These are phyloP conservation scores for Alosa alosa DNA, from an alignment of 2,113 vertebrate species.

Conservation along the genomic window DNA sequence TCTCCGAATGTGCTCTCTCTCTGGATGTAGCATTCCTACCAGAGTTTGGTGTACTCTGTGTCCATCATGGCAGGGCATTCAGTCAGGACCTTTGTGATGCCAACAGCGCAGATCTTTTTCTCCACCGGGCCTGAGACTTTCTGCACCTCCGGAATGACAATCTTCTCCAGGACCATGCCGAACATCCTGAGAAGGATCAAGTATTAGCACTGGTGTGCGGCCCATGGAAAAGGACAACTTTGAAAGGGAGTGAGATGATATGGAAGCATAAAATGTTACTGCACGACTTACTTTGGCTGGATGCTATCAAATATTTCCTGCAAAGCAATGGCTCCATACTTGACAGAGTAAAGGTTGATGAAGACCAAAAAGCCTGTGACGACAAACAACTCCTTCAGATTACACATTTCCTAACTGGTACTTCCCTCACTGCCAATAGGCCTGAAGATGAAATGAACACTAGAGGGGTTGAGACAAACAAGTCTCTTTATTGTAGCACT, in stretches of 20 bases:
- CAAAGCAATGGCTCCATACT: constrained; percentile 90
- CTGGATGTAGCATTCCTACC: constrained; percentile 63
- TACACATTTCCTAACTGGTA: background rate
- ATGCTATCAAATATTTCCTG: constrained; percentile 98
- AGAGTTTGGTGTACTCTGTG: constrained; percentile 95
- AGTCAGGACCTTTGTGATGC: constrained; percentile 92
- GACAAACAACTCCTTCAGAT: background rate
- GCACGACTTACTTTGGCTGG: constrained; percentile 88
- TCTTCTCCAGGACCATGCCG: constrained; percentile 98
- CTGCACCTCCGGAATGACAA: constrained; percentile 96
- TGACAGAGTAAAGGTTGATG: constrained; percentile 92
- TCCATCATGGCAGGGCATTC: constrained; percentile 99
- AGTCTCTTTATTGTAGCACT: background rate
- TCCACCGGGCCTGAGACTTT: constrained; percentile 94
- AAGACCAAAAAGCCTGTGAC: constrained; percentile 93
- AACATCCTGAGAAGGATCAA: constrained; percentile 83
- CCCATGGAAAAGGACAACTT: background rate
- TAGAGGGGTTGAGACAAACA: background rate
- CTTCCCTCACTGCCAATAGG: background rate
- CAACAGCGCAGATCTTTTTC: constrained; percentile 98
- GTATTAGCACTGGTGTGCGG: background rate
- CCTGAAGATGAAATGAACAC: background rate
- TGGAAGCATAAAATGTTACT: background rate
- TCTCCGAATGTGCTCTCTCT: too few species aligned
- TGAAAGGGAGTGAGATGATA: background rate